A percentile compares a stretch with the other conserved stretches of the same genome.
Conservation (phyloP, 1,140 invertebrate genomes). For the Trichonephila clavipes region DNA sequence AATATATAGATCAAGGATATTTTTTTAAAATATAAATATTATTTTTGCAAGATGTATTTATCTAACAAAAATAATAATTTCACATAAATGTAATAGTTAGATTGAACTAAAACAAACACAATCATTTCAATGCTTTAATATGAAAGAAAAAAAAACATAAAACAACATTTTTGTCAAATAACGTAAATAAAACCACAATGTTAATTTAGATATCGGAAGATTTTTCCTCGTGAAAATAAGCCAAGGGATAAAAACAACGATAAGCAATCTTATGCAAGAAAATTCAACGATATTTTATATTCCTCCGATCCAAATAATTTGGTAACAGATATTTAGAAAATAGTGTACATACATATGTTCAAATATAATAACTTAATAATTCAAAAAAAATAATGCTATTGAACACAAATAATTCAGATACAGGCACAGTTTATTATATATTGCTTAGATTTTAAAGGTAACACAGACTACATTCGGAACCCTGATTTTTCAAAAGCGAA, state of each 20-base stretch:
- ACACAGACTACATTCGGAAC: too few species aligned
- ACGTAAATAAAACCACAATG: neutral
- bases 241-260: neutral
- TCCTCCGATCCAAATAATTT: too few species aligned
- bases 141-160: neutral
- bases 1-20: neutral
- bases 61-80: neutral
- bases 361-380: too few species aligned
- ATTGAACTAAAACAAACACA: neutral
- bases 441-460: too few species aligned
- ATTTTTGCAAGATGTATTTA: neutral
- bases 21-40: neutral
- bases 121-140: neutral
- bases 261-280: neutral
- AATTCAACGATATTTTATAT: too few species aligned
- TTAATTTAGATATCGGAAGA: neutral
- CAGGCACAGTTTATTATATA: too few species aligned
- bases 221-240: neutral
- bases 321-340: too few species aligned
- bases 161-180: neutral
- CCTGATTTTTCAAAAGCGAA: too few species aligned
- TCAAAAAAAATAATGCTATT: too few species aligned
- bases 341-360: too few species aligned
- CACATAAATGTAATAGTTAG: neutral
- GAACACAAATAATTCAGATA: too few species aligned